These are phyloP conservation scores for Pinna nobilis DNA, from an alignment of 1,140 invertebrate species.

Conservation along the genomic window DNA sequence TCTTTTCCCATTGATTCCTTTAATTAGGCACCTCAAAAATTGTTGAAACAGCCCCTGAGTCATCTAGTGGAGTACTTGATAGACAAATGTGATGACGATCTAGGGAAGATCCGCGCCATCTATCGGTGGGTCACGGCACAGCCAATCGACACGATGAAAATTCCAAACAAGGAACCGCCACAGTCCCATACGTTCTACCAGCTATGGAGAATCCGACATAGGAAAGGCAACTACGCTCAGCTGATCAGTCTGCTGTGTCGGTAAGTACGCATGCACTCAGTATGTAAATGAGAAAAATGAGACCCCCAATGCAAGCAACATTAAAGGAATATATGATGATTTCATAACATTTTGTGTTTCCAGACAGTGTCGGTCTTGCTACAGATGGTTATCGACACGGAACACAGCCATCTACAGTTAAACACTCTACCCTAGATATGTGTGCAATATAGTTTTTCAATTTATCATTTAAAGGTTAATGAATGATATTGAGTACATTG, in stretches of 20 bases:
- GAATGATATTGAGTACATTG: too few relatives aligned
- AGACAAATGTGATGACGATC: constrained; percentile 35
- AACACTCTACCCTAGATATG: too few relatives aligned
- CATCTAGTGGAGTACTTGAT: constrained; percentile 48
- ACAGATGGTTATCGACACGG: too few relatives aligned
- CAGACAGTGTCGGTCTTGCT: too few relatives aligned
- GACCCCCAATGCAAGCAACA: too few relatives aligned
- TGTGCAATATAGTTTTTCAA: too few relatives aligned
- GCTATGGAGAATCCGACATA: constrained; percentile 56
- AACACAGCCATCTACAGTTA: too few relatives aligned
- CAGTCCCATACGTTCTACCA: constrained; percentile 51
- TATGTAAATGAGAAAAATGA: neutral
- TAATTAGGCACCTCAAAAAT: constrained; percentile 45
- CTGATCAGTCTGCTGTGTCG: constrained; percentile 58
- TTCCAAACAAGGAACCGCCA: constrained; percentile 39
- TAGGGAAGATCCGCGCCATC: constrained; percentile 51
- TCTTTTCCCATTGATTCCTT: too few relatives aligned
- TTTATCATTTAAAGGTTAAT: too few relatives aligned
- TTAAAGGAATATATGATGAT: too few relatives aligned
- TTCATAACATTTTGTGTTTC: too few relatives aligned
- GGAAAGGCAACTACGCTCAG: constrained; percentile 62
- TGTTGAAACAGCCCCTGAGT: constrained; percentile 47
- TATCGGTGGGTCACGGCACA: constrained; percentile 59
- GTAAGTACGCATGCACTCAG: constrained; percentile 40
- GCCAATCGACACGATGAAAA: constrained; percentile 39